Evolutionary conservation across 2,888 invertebrate genomes (phyloP), one percentile per base, ranked within the genome.

Genomic region (Oligia latruncula): DNA sequence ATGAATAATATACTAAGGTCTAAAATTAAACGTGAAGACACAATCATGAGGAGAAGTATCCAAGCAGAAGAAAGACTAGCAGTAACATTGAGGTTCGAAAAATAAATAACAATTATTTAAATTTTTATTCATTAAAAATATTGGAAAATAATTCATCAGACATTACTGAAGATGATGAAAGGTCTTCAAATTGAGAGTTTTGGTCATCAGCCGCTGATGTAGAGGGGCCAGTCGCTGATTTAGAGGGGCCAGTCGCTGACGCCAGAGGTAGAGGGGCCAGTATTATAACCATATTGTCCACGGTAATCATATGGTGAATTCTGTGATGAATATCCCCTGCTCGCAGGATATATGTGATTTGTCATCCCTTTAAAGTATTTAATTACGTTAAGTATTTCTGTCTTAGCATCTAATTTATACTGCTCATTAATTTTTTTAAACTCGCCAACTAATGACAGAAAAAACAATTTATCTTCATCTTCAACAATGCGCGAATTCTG

Each of bases 321-420:
- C 35, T 82, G 86, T 82, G 78, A 77, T 80, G 74, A 85, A 86
- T 81, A 85, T 82, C 81, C 83, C 71, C 73, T 77, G 65, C 64
- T 77, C 64, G 78, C 20, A 84, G 81, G 81, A 84, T 82, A 87
- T 86, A 49, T 85, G 86, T 86, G 82, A 86, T 76, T 76, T 76
- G 77, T 68, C 72, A 80, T 80, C 68, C 72, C 74, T 78, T 81
- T 78, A 87, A 88, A 87, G 86, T 89, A 85, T 88, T 87, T 87
- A 1, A 88, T 77, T 87, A 88, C 84, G 83, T 88, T 88, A 83
- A 88, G 80, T 84, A 89, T 87, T 89, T 87, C 87, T 75, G 83
- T 84, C 87, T 83, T 86, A 40, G 86, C 86, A 84, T 85, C 86
- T 87, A 85, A 80, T 88, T 89, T 86, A 88, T 86, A 88, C 64